Evolutionary conservation across 2,797 vertebrate genomes (phyloP), one percentile per base, ranked within the genome.

Genomic region (Melanotaenia maccullochi): DNA sequence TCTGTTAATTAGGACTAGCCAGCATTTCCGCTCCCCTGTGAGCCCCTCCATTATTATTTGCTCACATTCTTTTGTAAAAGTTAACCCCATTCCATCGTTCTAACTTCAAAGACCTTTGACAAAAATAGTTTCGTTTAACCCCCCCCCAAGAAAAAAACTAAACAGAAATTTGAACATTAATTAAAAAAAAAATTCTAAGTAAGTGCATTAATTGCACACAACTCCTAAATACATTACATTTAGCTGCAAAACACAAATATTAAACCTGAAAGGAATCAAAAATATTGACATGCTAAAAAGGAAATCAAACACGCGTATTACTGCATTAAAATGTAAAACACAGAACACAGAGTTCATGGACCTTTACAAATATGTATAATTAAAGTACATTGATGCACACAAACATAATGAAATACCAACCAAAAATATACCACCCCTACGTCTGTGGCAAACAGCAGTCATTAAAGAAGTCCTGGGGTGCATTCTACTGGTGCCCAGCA

Each of bases 1-100:
- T 90, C 94, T 93, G 94, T 95, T 96, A 96, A 96, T 96, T 95
- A 95, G 92, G 92, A 89, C 88, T 89, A 87, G 87, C 88, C 89
- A 85, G 89, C 84, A 91, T 94, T 95, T 95, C 95, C 92, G 93
- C 91, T 92, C 91, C 93, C 93, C 79, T 83, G 86, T 85, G 93
- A 91, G 93, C 86, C 85, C 88, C 89, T 90, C 89, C 92, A 94
- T 95, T 94, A 93, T 90, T 90, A 92, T 88, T 94, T 90, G 87
- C 90, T 91, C 87, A 77, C 84, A 94, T 94, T 93, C 90, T 93
- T 92, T 89, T 75, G 76, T 87, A 89, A 85, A 81, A 90, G 86
- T 87, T 93, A 89, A 88, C 78, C 73, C 88, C 89, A 90, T 92
- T 94, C 84, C 89, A 87, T 89, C 65, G 32, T 72, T 83, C 52